phyloP scores from a whole-genome alignment of 2,797 vertebrate species.

The Crenichthys baileyi region DNA sequence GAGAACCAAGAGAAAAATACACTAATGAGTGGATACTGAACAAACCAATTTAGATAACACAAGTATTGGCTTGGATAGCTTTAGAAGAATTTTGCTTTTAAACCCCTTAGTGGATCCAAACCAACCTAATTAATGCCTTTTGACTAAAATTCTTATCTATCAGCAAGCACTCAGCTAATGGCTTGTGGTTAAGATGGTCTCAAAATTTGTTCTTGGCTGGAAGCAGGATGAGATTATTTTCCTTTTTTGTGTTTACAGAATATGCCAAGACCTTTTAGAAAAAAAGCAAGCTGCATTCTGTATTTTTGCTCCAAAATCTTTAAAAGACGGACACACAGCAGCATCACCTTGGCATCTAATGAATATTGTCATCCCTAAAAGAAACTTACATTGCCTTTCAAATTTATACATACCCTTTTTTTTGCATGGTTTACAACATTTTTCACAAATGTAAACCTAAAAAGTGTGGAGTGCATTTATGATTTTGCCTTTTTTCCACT shows the following conservation, averaged over 20 bases:
- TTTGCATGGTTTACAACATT: too few relatives aligned
- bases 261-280: constrained; percentile 23
- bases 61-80: neutral
- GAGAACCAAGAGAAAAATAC: constrained; percentile 10
- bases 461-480: too few relatives aligned
- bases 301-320: constrained; percentile 16
- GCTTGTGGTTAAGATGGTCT: constrained; percentile 56
- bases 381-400: neutral
- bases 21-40: constrained; percentile 5
- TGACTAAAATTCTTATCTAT: constrained; percentile 34
- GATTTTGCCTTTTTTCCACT: too few relatives aligned
- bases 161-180: constrained; percentile 54
- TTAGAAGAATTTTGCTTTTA: constrained; percentile 12
- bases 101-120: constrained; percentile 16
- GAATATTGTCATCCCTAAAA: neutral
- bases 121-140: constrained; percentile 40
- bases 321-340: constrained; percentile 9
- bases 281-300: neutral
- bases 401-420: neutral
- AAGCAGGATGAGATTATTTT: constrained; percentile 23
- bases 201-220: constrained; percentile 34
- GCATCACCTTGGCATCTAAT: neutral
- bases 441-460: too few relatives aligned
- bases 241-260: constrained; percentile 18
- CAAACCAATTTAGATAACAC: neutral